A percentile compares a stretch with the other conserved stretches of the same genome.
Evolutionary conservation across 2,888 invertebrate species (phyloP).

Genomic region (Meiosimyza platycephala): DNA sequence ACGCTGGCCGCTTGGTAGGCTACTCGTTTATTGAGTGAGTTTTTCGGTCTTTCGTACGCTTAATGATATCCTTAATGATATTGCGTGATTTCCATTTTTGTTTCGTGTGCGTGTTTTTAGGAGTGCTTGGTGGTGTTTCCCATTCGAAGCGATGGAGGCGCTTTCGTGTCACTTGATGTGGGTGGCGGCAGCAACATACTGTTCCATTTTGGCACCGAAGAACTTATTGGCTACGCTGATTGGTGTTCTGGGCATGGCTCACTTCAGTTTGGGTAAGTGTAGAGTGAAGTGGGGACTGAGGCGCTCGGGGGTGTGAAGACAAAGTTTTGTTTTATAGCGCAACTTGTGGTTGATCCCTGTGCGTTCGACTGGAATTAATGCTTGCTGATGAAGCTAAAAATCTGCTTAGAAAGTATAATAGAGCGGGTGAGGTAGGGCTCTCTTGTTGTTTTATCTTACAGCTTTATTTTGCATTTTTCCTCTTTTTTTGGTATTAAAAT

Average conservation of each 20-base stretch:
- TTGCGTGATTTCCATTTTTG: slow-evolving; percentile 16
- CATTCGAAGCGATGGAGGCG: slow-evolving; percentile 88
- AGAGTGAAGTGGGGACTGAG: slow-evolving; percentile 4
- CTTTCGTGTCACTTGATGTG: slow-evolving; percentile 89
- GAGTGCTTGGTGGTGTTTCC: slow-evolving; percentile 90
- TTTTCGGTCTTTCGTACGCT: slow-evolving; percentile 13
- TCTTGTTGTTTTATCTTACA: too few species aligned
- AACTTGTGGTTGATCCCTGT: background rate
- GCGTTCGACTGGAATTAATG: background rate
- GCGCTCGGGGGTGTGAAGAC: background rate
- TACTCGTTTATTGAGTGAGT: slow-evolving; percentile 87
- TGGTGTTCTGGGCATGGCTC: slow-evolving; percentile 88
- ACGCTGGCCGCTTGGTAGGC: slow-evolving; percentile 83
- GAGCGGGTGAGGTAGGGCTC: too few species aligned
- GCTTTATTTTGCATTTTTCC: background rate
- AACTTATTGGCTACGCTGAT: slow-evolving; percentile 86
- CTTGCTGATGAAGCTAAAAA: background rate
- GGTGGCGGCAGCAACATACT: slow-evolving; percentile 91
- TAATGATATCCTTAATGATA: slow-evolving; percentile 25
- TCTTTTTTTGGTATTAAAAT: background rate
- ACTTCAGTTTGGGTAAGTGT: slow-evolving; percentile 78
- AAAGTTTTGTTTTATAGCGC: slow-evolving; percentile 4
- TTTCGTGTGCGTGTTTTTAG: slow-evolving; percentile 65
- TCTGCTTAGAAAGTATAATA: too few species aligned
- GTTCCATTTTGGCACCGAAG: slow-evolving; percentile 84